Conservation (phyloP, 2,888 invertebrate species). For the Schizotus pectinicornis region DNA sequence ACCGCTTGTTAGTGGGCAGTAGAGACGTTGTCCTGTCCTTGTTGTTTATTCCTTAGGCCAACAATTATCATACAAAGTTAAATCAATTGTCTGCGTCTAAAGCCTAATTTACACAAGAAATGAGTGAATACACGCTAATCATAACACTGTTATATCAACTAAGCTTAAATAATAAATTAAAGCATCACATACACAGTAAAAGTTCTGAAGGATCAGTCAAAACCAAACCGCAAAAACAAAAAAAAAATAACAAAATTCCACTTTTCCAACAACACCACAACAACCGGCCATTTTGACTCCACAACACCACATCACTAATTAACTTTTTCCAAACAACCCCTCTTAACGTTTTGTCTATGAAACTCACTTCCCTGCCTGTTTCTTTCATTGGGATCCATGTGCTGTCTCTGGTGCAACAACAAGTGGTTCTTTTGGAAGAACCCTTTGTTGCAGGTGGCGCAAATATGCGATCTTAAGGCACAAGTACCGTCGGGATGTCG, state of each 20-base stretch:
- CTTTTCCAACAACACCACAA: too few relatives aligned
- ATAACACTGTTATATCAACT: neutral
- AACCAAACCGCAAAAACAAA: too few relatives aligned
- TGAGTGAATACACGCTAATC: conserved; percentile 5
- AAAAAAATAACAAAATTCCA: too few relatives aligned
- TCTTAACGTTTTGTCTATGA: neutral
- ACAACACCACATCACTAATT: neutral
- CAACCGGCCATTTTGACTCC: too few relatives aligned
- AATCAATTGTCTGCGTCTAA: conserved; percentile 7
- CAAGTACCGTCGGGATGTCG: conserved; percentile 82
- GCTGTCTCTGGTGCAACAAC: conserved; percentile 76
- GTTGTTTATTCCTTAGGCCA: too few relatives aligned
- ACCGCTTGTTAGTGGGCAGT: too few relatives aligned
- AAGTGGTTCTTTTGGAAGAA: conserved; percentile 88
- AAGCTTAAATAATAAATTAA: conserved; percentile 5
- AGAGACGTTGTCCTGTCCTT: too few relatives aligned
- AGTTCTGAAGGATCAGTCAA: neutral
- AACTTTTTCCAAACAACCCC: conserved; percentile 6
- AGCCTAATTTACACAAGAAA: conserved; percentile 15
- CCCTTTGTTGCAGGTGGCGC: conserved; percentile 81
- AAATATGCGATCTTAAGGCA: conserved; percentile 79
- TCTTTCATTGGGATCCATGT: conserved; percentile 22
- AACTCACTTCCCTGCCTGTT: neutral
- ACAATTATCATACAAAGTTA: conserved; percentile 8
- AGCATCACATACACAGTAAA: conserved; percentile 10